Evolutionary conservation across 2,888 invertebrate species (phyloP).

Genomic region (Pachydiplax longipennis): DNA sequence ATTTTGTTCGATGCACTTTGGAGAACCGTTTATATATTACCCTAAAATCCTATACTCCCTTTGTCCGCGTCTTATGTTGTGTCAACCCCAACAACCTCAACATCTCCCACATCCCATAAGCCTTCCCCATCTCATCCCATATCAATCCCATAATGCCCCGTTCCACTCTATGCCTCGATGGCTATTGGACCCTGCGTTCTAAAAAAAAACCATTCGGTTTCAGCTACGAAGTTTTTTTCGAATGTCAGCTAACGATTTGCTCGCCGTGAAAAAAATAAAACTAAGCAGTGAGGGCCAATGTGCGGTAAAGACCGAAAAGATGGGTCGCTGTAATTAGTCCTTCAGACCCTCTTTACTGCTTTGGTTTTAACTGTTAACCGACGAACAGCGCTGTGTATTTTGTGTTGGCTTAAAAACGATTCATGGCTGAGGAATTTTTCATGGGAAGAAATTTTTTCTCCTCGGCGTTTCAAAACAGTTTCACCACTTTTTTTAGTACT

Average conservation of each 20-base stretch:
- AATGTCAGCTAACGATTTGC: background rate
- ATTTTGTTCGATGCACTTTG: constrained; percentile 46
- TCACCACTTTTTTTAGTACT: too few species aligned
- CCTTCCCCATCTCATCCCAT: background rate
- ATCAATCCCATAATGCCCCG: background rate
- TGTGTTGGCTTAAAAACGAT: background rate
- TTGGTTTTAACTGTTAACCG: background rate
- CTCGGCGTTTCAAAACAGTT: background rate
- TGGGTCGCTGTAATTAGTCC: background rate
- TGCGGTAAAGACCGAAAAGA: background rate
- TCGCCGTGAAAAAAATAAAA: background rate
- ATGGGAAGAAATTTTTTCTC: background rate
- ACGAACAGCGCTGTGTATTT: background rate
- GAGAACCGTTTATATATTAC: constrained; percentile 19
- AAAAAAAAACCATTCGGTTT: background rate
- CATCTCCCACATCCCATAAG: background rate
- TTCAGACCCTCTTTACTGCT: background rate
- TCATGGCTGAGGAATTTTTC: background rate
- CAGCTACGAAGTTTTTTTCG: background rate
- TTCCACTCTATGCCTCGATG: constrained; percentile 4
- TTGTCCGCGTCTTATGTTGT: constrained; percentile 53
- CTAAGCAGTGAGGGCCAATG: background rate
- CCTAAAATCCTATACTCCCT: constrained; percentile 47
- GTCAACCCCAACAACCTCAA: constrained; percentile 41
- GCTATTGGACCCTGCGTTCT: constrained; percentile 3